Evolutionary conservation across 2,113 vertebrate species (phyloP).

Genomic region (Callopanchax toddi): DNA sequence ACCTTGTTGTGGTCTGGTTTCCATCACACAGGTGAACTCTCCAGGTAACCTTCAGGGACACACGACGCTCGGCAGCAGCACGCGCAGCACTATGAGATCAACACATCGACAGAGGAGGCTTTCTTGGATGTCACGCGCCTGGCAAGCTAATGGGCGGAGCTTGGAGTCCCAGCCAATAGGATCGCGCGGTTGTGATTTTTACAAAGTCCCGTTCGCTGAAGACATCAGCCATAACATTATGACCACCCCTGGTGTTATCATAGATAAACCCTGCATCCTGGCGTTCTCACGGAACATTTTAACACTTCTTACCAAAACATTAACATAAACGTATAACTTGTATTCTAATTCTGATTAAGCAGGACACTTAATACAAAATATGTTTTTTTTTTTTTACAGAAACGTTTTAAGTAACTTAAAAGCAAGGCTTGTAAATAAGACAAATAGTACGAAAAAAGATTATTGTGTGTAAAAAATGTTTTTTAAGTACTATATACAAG

Average conservation of each 20-base stretch:
- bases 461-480: too few relatives aligned
- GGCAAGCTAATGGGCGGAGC: constrained; percentile 56
- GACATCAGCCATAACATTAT: not conserved
- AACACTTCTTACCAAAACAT: too few relatives aligned
- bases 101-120: constrained; percentile 5
- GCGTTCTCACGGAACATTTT: too few relatives aligned
- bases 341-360: too few relatives aligned
- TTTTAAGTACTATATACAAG: too few relatives aligned
- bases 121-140: constrained; percentile 54
- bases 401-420: too few relatives aligned
- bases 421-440: too few relatives aligned
- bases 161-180: constrained; percentile 37
- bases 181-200: not conserved
- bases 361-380: too few relatives aligned
- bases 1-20: constrained; percentile 80
- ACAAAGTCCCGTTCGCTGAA: not conserved
- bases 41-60: constrained; percentile 5
- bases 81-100: constrained; percentile 20
- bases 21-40: constrained; percentile 66
- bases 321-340: too few relatives aligned
- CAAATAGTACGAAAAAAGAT: too few relatives aligned
- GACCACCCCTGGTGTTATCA: not conserved
- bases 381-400: too few relatives aligned
- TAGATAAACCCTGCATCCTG: too few relatives aligned
- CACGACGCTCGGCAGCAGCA: not conserved